phyloP scores from a whole-genome alignment of 2,797 vertebrate species.

The Knipowitschia caucasica region DNA sequence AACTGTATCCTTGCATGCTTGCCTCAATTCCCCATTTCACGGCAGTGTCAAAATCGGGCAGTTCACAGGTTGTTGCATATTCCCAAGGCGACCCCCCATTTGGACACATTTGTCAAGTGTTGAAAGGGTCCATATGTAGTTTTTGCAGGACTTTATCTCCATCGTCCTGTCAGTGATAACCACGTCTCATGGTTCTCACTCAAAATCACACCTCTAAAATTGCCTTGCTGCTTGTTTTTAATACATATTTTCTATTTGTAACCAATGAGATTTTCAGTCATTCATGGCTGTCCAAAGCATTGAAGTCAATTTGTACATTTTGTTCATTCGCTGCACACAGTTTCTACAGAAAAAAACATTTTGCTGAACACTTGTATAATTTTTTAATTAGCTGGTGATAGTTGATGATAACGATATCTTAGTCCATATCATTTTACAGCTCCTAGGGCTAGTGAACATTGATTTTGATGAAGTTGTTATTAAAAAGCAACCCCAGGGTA shows the following conservation, averaged over 20 bases:
- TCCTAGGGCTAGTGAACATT: too few relatives aligned
- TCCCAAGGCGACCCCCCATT: slow-evolving; percentile 32
- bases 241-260: not conserved
- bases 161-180: slow-evolving; percentile 13
- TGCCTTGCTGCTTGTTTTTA: not conserved
- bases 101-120: slow-evolving; percentile 16
- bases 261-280: not conserved
- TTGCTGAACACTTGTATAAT: too few relatives aligned
- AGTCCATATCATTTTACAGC: too few relatives aligned
- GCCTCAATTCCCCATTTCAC: slow-evolving; percentile 17
- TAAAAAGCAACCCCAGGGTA: too few relatives aligned
- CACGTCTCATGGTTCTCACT: slow-evolving; percentile 1
- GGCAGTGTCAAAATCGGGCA: slow-evolving; percentile 38
- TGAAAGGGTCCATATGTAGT: slow-evolving; percentile 5
- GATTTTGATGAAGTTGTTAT: too few relatives aligned
- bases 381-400: too few relatives aligned
- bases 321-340: too few relatives aligned
- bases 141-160: slow-evolving; percentile 24
- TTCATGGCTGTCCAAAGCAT: not conserved
- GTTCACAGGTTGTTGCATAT: slow-evolving; percentile 32
- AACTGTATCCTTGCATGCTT: slow-evolving; percentile 22
- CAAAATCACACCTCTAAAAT: slow-evolving; percentile 2
- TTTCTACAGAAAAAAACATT: too few relatives aligned
- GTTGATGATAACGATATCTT: too few relatives aligned
- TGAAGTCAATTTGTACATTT: too few relatives aligned